A percentile compares a stretch with the other conserved stretches of the same genome.
Conservation (phyloP, 2,113 vertebrate genomes). For the Columbina picui region DNA sequence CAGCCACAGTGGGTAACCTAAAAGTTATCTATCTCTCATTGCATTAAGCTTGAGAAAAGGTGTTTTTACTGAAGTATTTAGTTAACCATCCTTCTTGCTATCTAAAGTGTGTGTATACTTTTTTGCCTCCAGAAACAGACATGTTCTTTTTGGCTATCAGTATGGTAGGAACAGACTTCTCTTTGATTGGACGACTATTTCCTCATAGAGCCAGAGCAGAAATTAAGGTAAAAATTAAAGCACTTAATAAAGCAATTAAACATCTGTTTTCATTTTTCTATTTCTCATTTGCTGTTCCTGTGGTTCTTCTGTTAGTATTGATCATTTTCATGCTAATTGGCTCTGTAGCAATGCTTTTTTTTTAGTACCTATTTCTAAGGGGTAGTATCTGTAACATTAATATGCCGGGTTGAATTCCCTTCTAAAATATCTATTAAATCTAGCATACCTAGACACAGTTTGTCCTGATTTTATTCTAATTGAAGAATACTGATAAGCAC, state of each 20-base stretch:
- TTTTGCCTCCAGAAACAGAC: conserved; percentile 87
- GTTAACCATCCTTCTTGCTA: not conserved
- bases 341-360: not conserved
- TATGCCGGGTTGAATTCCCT: not conserved
- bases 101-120: not conserved
- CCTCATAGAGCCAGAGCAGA: conserved; percentile 91
- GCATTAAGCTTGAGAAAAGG: not conserved
- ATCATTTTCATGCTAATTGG: not conserved
- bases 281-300: not conserved
- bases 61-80: not conserved
- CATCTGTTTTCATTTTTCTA: not conserved
- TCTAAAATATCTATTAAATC: not conserved
- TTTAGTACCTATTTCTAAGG: not conserved
- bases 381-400: not conserved
- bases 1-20: not conserved
- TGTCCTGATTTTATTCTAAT: not conserved
- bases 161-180: conserved; percentile 98
- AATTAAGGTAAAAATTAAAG: conserved; percentile 87
- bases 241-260: not conserved
- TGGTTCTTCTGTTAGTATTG: not conserved
- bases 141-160: conserved; percentile 99
- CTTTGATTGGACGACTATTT: conserved; percentile 95
- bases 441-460: not conserved
- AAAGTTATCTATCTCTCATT: not conserved
- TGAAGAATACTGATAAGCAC: not conserved